Percentiles rank a stretch among this genome's conserved stretches.
Evolutionary conservation across 2,113 vertebrate species (phyloP).

Genomic region (Tapirus terrestris): DNA sequence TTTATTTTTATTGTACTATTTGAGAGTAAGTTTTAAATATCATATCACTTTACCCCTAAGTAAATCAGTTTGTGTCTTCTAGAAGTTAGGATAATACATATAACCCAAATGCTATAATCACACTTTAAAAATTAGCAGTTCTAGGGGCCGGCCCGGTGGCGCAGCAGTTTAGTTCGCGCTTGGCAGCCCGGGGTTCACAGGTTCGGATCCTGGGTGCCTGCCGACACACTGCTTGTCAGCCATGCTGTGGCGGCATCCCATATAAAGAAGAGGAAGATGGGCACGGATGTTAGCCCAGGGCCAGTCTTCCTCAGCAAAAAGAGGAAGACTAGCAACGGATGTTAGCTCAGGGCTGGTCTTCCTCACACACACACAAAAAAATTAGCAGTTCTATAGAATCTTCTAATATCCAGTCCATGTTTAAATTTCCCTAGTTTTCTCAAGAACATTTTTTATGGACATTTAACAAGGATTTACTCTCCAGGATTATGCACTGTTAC

Average conservation of each 20-base stretch:
- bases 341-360: too few species aligned
- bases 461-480: not conserved
- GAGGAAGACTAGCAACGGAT: too few species aligned
- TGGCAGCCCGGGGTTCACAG: too few species aligned
- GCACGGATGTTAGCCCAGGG: too few species aligned
- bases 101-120: not conserved
- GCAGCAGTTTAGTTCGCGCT: too few species aligned
- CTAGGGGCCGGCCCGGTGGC: too few species aligned
- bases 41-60: not conserved
- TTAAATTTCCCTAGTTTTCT: not conserved
- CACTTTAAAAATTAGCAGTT: not conserved
- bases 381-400: not conserved
- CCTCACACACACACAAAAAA: too few species aligned
- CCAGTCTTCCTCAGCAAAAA: too few species aligned
- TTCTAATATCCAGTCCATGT: not conserved
- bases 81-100: not conserved
- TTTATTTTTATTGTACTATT: not conserved
- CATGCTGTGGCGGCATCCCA: too few species aligned
- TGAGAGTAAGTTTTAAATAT: not conserved
- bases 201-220: too few species aligned
- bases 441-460: not conserved
- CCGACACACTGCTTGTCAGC: too few species aligned
- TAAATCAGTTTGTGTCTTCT: not conserved
- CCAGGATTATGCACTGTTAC: not conserved
- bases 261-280: too few species aligned